phyloP scores from a whole-genome alignment of 64 coral and sea anemone genomes.

The Actinia tenebrosa region DNA sequence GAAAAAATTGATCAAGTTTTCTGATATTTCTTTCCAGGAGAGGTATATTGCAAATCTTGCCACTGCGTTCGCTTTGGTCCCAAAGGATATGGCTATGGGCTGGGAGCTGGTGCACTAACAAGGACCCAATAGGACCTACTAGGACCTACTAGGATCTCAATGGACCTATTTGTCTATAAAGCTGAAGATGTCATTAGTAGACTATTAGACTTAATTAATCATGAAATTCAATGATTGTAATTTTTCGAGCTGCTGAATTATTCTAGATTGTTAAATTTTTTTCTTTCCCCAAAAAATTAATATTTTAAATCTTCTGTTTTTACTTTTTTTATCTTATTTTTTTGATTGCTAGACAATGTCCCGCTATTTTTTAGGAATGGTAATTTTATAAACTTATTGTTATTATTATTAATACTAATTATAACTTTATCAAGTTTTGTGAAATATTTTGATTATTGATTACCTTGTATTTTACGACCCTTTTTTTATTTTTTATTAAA shows the following conservation, averaged over 20 bases:
- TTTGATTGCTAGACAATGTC: too few species aligned
- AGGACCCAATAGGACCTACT: constrained; percentile 26
- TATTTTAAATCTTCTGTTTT: too few species aligned
- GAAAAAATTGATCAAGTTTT: not conserved
- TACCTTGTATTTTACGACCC: too few species aligned
- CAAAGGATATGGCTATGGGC: constrained; percentile 54
- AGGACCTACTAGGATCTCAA: not conserved
- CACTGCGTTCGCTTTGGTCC: constrained; percentile 38
- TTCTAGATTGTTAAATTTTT: too few species aligned
- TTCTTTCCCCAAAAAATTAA: too few species aligned
- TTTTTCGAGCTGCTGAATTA: not conserved
- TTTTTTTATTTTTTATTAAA: too few species aligned
- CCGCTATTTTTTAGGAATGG: too few species aligned
- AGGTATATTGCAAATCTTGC: constrained; percentile 55
- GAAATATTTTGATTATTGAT: too few species aligned
- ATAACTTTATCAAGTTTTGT: too few species aligned
- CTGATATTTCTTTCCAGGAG: constrained; percentile 13
- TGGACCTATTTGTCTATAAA: not conserved
- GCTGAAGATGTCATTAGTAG: not conserved
- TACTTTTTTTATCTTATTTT: too few species aligned
- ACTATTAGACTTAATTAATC: not conserved
- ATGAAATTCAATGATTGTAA: not conserved
- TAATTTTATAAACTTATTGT: too few species aligned
- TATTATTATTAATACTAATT: too few species aligned
- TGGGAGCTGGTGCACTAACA: constrained; percentile 42